Evolutionary conservation across 2,113 vertebrate species (phyloP), one percentile per base, ranked within the genome.

Genomic region (Indri indri): DNA sequence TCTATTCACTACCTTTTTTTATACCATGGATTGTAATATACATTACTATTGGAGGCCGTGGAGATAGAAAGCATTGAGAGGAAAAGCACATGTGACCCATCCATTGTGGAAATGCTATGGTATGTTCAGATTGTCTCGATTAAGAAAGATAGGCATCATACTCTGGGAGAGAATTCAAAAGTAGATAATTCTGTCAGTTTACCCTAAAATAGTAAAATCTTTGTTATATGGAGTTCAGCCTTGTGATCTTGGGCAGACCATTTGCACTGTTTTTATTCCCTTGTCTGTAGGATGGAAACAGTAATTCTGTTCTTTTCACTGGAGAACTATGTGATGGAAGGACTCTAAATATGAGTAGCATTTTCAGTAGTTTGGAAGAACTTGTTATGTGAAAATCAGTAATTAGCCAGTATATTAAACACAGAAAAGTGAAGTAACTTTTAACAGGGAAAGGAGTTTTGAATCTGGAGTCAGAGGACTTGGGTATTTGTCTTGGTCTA

Each of bases 281-380:
- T 79, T 70, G 13, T 89, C 54, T 79, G 8, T 82, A 61, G 54
- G 42, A 89, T 34, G 30, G 66, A 73, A 90, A 82, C 37, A 70
- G 37, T 87, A 66, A 80, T 87, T 92, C 25, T 88, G 3, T 63
- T 81, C 6, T 85, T 73, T 88, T 95, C 47, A 37, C 77, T 93
- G 66, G 42, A 63, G 27, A 93, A 27, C 61, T 57, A 14, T 12
- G 25, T 61, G 27, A 54, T 87, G 37, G 85, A 84, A 97, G 25
- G 40, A 91, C 18, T 93, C 66, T 86, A 45, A 85, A 76, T 88
- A 91, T 76, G n/a, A 90, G 61, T 76, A 76, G 37, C 5, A 73
- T 86, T 95, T 95, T 86, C 12, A 54, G 10, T 63, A 63, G 2
- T 54, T 63, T 63, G 93, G 23, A 86, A 95, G 42, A 95, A 91